A percentile compares a stretch with the other conserved stretches of the same genome.
Conservation (phyloP, 2,888 invertebrate species). For the Drosophila quinaria region DNA sequence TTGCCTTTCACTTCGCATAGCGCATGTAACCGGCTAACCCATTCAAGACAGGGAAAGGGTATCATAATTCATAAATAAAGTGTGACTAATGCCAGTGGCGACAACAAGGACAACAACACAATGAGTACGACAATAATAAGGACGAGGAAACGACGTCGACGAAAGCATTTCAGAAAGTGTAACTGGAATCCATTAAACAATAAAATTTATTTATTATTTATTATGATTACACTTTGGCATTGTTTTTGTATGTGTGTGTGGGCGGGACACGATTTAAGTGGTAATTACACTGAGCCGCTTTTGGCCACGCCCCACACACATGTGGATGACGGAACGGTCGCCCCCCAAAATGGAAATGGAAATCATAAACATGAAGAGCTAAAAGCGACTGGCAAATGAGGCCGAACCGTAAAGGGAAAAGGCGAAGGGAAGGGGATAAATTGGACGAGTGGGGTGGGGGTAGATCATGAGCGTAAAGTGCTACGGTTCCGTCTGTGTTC, state of each 20-base stretch:
- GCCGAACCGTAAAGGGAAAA: slow-evolving; percentile 45
- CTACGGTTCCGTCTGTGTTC: slow-evolving; percentile 34
- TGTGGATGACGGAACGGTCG: slow-evolving; percentile 34
- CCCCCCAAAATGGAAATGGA: slow-evolving; percentile 62
- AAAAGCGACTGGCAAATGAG: slow-evolving; percentile 76
- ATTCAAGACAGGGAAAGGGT: slow-evolving; percentile 55
- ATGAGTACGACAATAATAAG: slow-evolving; percentile 27
- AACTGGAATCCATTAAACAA: slow-evolving; percentile 82
- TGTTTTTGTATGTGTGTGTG: slow-evolving; percentile 42
- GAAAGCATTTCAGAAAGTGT: slow-evolving; percentile 60
- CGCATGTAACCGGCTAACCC: slow-evolving; percentile 38
- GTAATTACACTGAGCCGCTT: slow-evolving; percentile 72
- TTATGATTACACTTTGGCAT: slow-evolving; percentile 77
- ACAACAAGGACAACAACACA: slow-evolving; percentile 38
- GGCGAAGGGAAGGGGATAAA: neutral
- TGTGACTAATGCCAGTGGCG: slow-evolving; percentile 79
- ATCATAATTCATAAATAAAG: slow-evolving; percentile 81
- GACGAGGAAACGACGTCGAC: slow-evolving; percentile 10
- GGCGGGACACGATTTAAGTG: slow-evolving; percentile 67
- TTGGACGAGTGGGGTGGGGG: slow-evolving; percentile 19
- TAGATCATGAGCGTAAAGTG: slow-evolving; percentile 79
- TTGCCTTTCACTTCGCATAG: slow-evolving; percentile 17
- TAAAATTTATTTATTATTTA: slow-evolving; percentile 83
- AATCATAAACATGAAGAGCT: slow-evolving; percentile 79
- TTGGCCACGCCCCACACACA: slow-evolving; percentile 52